Evolutionary conservation across 2,888 invertebrate genomes (phyloP), one percentile per base, ranked within the genome.

Genomic region (Anticlea derivata): DNA sequence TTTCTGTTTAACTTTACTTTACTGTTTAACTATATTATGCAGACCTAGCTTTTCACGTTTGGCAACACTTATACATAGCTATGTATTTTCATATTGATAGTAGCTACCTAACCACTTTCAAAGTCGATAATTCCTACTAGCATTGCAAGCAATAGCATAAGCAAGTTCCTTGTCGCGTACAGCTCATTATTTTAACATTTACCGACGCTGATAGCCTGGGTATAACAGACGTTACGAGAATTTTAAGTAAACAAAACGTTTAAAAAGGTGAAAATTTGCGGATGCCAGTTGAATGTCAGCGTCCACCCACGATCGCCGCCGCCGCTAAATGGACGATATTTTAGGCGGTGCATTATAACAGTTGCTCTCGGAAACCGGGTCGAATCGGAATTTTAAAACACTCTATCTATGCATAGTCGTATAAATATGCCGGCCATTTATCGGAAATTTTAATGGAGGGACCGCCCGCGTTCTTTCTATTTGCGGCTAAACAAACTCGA

Each of bases 311-410:
- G 37, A 52, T 40, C 50, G 44, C 33, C 52, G 38, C 17, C 35
- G 38, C 55, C 45, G 61, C 65, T 72, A 70, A 71, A 75, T 71
- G 65, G 68, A 69, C 50, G 70, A 65, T 77, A 80, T 80, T 82
- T 80, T 70, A 66, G 65, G 57, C 58, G 57, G 55, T 65, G 63
- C 68, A 74, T 70, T 69, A 70, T 68, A 61, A 64, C 51, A 64
- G 62, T 66, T 45, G 35, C 65, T 69, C 68, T 61, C 45, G 45
- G 58, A 73, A 82, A 72, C 66, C 64, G 57, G 80, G 75, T 74
- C 80, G 64, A 47, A 50, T 61, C 60, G 63, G 66, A 65, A 73
- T 79, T 76, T 68, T 66, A 67, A 71, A 72, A 68, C 56, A 54
- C 60, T 43, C 26, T 63, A 46, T 67, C 10, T 39, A 27, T 39